Evolutionary conservation across 2,113 vertebrate genomes (phyloP).

Genomic region (Psilopogon haemacephalus): DNA sequence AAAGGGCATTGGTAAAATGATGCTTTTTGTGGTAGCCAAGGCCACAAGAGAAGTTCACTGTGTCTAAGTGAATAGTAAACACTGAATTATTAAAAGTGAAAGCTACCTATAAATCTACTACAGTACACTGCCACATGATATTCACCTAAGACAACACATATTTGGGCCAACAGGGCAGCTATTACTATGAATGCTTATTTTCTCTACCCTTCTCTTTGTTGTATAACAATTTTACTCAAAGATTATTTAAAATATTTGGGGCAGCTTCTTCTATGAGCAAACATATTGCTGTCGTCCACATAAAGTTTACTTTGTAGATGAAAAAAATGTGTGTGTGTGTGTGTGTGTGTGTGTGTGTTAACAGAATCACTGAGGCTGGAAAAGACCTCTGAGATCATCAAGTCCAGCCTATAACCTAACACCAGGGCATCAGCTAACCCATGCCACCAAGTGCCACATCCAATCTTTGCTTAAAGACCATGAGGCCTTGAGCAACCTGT

Average conservation of each 20-base stretch:
- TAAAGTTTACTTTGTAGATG: neutral
- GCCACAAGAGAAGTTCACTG: neutral
- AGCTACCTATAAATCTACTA: neutral
- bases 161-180: neutral
- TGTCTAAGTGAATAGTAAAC: neutral
- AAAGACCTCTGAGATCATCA: no score
- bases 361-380: no score
- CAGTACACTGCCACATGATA: neutral
- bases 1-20: neutral
- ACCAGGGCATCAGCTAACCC: no score
- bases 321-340: neutral
- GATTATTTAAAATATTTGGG: neutral
- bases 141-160: neutral
- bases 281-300: neutral
- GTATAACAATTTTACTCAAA: neutral
- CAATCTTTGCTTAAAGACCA: no score
- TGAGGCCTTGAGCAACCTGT: no score
- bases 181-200: neutral
- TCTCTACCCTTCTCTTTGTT: neutral
- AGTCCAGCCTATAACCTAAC: no score
- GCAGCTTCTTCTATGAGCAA: neutral
- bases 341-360: neutral
- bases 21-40: neutral
- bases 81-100: slow-evolving; percentile 21
- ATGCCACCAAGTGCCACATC: no score